Percentiles rank a stretch among this genome's conserved stretches.
These are phyloP conservation scores for Poliocrania exsul DNA, from an alignment of 2,797 vertebrate genomes.

Conservation along the genomic window DNA sequence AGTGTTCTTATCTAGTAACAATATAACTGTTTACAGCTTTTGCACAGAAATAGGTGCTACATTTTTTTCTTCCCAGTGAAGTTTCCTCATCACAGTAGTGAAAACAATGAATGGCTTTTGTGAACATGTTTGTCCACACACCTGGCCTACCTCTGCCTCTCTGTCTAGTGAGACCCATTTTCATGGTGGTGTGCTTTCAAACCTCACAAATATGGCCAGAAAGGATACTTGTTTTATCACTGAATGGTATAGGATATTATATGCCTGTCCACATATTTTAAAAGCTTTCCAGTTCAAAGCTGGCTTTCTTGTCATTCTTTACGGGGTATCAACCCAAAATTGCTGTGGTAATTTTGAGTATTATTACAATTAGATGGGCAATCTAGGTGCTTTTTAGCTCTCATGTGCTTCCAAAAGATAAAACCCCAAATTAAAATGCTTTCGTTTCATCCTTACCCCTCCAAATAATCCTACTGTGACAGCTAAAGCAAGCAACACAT, in stretches of 20 bases:
- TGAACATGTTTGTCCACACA: background rate
- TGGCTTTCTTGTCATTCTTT: background rate
- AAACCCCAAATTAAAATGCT: background rate
- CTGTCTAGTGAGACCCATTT: background rate
- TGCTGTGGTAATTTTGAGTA: background rate
- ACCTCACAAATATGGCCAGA: background rate
- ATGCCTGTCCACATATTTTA: background rate
- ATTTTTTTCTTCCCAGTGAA: background rate
- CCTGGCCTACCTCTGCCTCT: background rate
- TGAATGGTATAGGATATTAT: background rate
- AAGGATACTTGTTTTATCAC: background rate
- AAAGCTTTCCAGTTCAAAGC: background rate
- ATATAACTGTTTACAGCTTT: background rate
- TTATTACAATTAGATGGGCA: background rate
- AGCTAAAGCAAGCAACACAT: background rate
- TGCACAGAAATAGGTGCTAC: background rate
- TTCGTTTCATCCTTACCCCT: fast-evolving
- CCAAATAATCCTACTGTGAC: background rate
- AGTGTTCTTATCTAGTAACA: background rate
- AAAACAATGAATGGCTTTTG: background rate
- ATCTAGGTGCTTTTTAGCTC: background rate
- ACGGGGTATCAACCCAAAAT: background rate
- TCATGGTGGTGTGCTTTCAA: background rate
- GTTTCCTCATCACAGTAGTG: background rate
- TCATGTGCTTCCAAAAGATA: background rate